Percentiles rank a stretch among this genome's conserved stretches.
phyloP scores from a whole-genome alignment of 1,140 invertebrate species.

The Penaeus indicus region DNA sequence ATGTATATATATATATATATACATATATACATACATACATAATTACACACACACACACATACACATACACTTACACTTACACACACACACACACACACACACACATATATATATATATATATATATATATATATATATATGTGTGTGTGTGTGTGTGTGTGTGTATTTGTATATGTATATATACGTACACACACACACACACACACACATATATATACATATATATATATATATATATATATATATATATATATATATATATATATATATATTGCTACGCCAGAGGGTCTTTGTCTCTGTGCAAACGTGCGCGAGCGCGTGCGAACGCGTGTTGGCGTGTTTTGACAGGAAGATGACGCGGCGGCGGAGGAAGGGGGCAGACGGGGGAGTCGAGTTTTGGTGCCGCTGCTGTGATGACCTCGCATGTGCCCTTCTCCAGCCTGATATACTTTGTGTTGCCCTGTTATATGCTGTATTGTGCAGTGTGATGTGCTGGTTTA shows the following conservation, averaged over 20 bases:
- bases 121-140: slow-evolving; percentile 23
- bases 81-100: background rate
- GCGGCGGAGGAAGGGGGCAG: too few species aligned
- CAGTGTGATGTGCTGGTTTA: too few species aligned
- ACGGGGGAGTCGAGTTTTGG: too few species aligned
- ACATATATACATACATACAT: slow-evolving; percentile 2
- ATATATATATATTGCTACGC: too few species aligned
- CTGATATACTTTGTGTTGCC: too few species aligned
- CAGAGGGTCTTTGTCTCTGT: too few species aligned
- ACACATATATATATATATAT: slow-evolving; percentile 4
- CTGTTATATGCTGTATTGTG: too few species aligned
- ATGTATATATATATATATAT: background rate
- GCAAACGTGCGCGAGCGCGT: background rate
- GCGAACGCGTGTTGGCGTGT: background rate
- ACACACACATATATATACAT: background rate
- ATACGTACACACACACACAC: background rate
- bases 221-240: slow-evolving; percentile 26
- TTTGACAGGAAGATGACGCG: too few species aligned
- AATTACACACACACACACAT: background rate
- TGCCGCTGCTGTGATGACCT: too few species aligned
- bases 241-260: slow-evolving; percentile 22
- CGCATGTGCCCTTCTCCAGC: too few species aligned
- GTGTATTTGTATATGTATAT: background rate
- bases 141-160: too few species aligned
- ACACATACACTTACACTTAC: background rate